Conservation (phyloP, 2,888 invertebrate genomes). For the Cataglyphis cursor region DNA sequence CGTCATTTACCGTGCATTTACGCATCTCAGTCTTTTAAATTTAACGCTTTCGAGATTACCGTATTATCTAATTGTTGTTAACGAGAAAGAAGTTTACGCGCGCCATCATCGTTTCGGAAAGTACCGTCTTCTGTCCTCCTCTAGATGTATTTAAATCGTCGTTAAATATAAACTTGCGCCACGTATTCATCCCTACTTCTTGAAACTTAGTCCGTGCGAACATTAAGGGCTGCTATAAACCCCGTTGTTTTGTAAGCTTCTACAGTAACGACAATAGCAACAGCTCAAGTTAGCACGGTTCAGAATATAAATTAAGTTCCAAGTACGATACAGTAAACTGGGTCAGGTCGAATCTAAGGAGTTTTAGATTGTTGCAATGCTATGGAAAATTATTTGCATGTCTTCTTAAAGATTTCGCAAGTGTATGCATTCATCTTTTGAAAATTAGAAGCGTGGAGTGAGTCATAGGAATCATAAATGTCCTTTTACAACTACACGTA, state of each 20-base stretch:
- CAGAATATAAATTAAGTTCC: constrained; percentile 51
- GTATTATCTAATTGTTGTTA: constrained; percentile 6
- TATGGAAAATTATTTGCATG: constrained; percentile 17
- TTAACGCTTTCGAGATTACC: not conserved
- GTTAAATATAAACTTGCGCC: constrained; percentile 44
- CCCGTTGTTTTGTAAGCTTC: constrained; percentile 48
- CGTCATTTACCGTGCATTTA: constrained; percentile 11
- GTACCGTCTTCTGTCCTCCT: not conserved
- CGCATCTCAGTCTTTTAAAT: not conserved
- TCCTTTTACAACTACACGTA: not conserved
- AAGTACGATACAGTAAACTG: constrained; percentile 39
- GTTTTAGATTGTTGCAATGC: constrained; percentile 34
- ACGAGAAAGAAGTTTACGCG: constrained; percentile 19
- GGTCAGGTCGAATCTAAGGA: constrained; percentile 38
- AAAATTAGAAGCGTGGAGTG: not conserved
- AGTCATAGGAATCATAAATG: not conserved
- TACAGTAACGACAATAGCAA: constrained; percentile 49
- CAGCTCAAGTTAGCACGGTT: constrained; percentile 46
- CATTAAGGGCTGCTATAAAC: constrained; percentile 32
- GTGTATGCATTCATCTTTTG: not conserved
- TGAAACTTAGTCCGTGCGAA: constrained; percentile 16
- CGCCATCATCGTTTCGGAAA: constrained; percentile 3
- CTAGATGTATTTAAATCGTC: constrained; percentile 41
- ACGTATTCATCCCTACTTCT: constrained; percentile 43
- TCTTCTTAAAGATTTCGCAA: constrained; percentile 7